Evolutionary conservation across 2,113 vertebrate genomes (phyloP).

Genomic region (Piaya cayana): DNA sequence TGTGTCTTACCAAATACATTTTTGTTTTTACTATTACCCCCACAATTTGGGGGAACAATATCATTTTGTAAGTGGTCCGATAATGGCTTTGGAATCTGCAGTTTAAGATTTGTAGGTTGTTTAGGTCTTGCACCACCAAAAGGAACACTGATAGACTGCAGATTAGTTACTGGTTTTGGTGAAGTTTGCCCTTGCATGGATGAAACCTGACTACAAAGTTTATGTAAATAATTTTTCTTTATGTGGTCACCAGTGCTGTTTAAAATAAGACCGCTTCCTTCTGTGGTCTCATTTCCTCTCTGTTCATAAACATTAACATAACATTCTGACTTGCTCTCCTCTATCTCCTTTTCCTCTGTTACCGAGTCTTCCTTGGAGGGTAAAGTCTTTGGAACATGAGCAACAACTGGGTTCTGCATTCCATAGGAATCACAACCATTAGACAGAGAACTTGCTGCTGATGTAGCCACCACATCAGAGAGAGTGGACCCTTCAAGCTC

Average conservation of each 20-base stretch:
- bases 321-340: conserved; percentile 95
- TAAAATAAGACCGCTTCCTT: conserved; percentile 72
- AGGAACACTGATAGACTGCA: conserved; percentile 88
- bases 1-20: conserved; percentile 82
- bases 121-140: conserved; percentile 97
- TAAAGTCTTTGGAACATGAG: conserved; percentile 82
- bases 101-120: conserved; percentile 92
- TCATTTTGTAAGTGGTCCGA: conserved; percentile 90
- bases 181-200: conserved; percentile 74
- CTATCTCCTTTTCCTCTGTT: conserved; percentile 98
- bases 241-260: conserved; percentile 75
- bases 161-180: conserved; percentile 73
- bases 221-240: conserved; percentile 81
- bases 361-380: conserved; percentile 97
- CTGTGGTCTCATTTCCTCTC: conserved; percentile 77
- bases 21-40: conserved; percentile 88
- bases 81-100: conserved; percentile 91
- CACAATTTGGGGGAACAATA: conserved; percentile 77
- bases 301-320: conserved; percentile 80
- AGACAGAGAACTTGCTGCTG: conserved; percentile 71
- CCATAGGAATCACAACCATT: conserved; percentile 84
- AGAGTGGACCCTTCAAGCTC: conserved; percentile 66
- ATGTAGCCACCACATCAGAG: conserved; percentile 64
- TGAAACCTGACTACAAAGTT: conserved; percentile 77
- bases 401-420: conserved; percentile 78